These are phyloP conservation scores for Oscheius sp. DNA, from an alignment of 2,888 invertebrate species.

Conservation along the genomic window DNA sequence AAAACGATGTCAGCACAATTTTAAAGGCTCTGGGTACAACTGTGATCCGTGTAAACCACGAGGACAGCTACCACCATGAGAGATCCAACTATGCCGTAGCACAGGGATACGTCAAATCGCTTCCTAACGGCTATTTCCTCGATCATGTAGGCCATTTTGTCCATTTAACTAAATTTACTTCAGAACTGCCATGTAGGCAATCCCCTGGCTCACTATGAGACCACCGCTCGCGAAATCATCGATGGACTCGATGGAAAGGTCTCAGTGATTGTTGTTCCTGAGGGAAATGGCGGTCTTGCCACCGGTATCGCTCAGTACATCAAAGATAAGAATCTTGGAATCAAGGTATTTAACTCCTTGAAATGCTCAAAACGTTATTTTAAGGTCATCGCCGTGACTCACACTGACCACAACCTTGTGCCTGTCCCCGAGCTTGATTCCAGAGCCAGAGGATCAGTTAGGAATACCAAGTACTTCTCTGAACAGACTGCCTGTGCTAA, in stretches of 20 bases:
- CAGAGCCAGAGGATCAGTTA: slow-evolving; percentile 5
- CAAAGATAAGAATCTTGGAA: slow-evolving; percentile 8
- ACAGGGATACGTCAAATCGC: slow-evolving; percentile 83
- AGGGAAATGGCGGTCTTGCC: slow-evolving; percentile 92
- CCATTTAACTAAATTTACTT: not conserved
- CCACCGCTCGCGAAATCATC: slow-evolving; percentile 92
- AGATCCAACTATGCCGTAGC: slow-evolving; percentile 81
- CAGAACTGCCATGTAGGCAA: slow-evolving; percentile 83
- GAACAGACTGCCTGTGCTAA: slow-evolving; percentile 23
- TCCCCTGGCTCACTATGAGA: slow-evolving; percentile 96
- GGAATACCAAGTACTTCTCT: not conserved
- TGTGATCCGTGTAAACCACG: slow-evolving; percentile 14
- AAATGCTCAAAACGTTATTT: not conserved
- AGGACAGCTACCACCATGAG: slow-evolving; percentile 70
- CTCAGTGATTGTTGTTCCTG: slow-evolving; percentile 82
- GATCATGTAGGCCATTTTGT: slow-evolving; percentile 82
- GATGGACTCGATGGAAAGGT: slow-evolving; percentile 82
- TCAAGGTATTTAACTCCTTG: slow-evolving; percentile 6
- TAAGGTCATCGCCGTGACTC: slow-evolving; percentile 27
- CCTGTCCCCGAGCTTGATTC: slow-evolving; percentile 29
- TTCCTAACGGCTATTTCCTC: slow-evolving; percentile 88
- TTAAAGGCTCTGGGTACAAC: slow-evolving; percentile 89
- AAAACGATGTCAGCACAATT: slow-evolving; percentile 89
- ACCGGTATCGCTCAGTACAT: slow-evolving; percentile 82
- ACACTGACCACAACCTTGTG: slow-evolving; percentile 11